Conservation (phyloP, 2,888 invertebrate genomes). For the Agonopterix subpropinquella region DNA sequence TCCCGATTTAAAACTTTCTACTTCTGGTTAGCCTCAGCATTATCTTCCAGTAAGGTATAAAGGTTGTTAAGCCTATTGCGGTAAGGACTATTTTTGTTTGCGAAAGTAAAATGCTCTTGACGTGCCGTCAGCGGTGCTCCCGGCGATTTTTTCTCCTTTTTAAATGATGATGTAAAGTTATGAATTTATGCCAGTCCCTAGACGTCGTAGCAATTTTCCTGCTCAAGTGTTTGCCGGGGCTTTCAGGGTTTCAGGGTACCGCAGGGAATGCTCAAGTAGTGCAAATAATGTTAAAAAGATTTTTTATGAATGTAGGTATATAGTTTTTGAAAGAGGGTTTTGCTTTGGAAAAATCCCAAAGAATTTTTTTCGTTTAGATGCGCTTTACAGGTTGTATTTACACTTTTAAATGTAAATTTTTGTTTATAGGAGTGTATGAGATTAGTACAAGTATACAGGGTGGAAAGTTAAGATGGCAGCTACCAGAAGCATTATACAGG, state of each 20-base stretch:
- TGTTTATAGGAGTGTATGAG: too few relatives aligned
- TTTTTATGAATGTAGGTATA: background rate
- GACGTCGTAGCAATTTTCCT: slow-evolving; percentile 50
- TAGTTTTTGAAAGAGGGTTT: background rate
- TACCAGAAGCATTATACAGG: too few relatives aligned
- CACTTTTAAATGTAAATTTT: too few relatives aligned
- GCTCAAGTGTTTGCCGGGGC: slow-evolving; percentile 36
- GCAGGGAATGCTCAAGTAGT: slow-evolving; percentile 2
- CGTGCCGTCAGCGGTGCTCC: slow-evolving; percentile 11
- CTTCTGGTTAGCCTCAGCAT: background rate
- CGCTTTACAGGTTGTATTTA: too few relatives aligned
- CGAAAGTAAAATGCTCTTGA: slow-evolving; percentile 8
- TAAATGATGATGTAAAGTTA: slow-evolving; percentile 59
- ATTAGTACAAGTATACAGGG: too few relatives aligned
- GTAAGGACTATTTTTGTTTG: slow-evolving; percentile 13
- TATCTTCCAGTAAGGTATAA: slow-evolving; percentile 4
- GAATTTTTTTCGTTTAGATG: too few relatives aligned
- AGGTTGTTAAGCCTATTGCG: slow-evolving; percentile 7
- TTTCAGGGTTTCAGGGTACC: slow-evolving; percentile 26
- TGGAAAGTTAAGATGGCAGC: too few relatives aligned
- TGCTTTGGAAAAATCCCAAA: background rate
- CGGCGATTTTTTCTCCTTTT: slow-evolving; percentile 35
- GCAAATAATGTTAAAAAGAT: background rate
- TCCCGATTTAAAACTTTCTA: slow-evolving; percentile 14
- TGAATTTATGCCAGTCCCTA: slow-evolving; percentile 49